Evolutionary conservation across 92 coral and sea anemone genomes (phyloP).

Genomic region (Hydrozoanthus gracilis): DNA sequence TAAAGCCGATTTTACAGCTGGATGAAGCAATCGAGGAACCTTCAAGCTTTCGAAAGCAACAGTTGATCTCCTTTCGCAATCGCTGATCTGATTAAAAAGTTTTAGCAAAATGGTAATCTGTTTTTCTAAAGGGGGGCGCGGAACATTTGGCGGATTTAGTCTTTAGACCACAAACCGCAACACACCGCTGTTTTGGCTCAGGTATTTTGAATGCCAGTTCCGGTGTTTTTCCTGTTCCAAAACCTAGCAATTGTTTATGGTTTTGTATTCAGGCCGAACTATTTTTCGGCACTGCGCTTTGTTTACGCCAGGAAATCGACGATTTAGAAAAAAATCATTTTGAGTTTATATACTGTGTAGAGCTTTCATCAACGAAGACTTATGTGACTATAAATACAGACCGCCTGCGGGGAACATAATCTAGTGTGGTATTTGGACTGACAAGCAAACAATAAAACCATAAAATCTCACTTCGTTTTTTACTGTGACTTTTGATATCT

Average conservation of each 20-base stretch:
- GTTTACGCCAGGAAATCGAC: slow-evolving; percentile 37
- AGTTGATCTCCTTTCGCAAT: slow-evolving; percentile 6
- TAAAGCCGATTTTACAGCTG: background rate
- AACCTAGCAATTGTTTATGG: background rate
- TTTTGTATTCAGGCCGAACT: background rate
- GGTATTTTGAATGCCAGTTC: background rate
- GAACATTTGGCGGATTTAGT: background rate
- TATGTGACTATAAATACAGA: slow-evolving; percentile 13
- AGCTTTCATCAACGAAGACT: background rate
- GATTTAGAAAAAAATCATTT: slow-evolving; percentile 9
- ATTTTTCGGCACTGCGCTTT: background rate
- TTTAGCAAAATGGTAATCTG: background rate
- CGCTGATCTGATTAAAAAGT: slow-evolving; percentile 32
- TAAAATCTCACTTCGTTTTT: background rate
- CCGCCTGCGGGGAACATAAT: slow-evolving; percentile 4
- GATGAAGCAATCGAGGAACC: background rate
- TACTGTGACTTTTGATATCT: background rate
- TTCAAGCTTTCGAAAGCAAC: background rate
- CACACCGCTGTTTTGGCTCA: background rate
- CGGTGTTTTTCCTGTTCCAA: background rate
- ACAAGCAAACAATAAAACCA: background rate
- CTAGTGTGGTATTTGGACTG: background rate
- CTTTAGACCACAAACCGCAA: slow-evolving; percentile 10
- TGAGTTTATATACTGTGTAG: slow-evolving; percentile 2
- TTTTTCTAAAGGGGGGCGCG: background rate